Conservation (phyloP, 2,797 vertebrate species). For the Sebastes flavidus region DNA sequence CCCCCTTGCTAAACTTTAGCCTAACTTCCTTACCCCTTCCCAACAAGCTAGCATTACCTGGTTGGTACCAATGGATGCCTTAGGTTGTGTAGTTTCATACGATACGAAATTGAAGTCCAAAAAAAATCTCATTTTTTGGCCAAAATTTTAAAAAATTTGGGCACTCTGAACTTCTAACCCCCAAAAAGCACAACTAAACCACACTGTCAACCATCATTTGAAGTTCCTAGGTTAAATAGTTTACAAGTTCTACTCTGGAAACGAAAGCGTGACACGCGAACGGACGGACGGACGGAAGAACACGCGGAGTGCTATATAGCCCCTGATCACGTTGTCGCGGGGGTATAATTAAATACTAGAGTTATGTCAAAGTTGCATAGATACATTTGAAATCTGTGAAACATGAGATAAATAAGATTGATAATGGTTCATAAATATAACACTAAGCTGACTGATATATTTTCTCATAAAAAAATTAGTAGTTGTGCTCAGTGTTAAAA, state of each 20-base stretch:
- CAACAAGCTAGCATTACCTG: neutral
- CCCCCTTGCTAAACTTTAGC: neutral
- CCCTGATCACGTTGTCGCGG: too few species aligned
- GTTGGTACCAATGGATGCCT: neutral
- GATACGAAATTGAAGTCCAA: neutral
- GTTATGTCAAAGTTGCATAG: neutral
- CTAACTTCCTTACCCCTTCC: neutral
- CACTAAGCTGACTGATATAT: neutral
- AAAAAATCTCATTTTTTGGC: too few species aligned
- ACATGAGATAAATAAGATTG: neutral
- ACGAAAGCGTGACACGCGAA: too few species aligned
- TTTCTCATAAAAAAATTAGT: neutral
- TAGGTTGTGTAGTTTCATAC: neutral
- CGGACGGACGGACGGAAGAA: too few species aligned
- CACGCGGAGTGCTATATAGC: too few species aligned
- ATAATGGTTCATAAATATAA: neutral
- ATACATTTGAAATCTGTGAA: neutral
- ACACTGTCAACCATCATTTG: too few species aligned
- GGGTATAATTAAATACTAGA: neutral
- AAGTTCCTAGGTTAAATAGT: too few species aligned
- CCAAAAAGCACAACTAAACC: too few species aligned
- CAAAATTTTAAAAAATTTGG: too few species aligned
- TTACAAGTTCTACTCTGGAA: too few species aligned
- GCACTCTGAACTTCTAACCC: too few species aligned
- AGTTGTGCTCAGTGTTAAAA: neutral